These are phyloP conservation scores for Linnaemya vulpina DNA, from an alignment of 2,888 invertebrate species.

Conservation along the genomic window DNA sequence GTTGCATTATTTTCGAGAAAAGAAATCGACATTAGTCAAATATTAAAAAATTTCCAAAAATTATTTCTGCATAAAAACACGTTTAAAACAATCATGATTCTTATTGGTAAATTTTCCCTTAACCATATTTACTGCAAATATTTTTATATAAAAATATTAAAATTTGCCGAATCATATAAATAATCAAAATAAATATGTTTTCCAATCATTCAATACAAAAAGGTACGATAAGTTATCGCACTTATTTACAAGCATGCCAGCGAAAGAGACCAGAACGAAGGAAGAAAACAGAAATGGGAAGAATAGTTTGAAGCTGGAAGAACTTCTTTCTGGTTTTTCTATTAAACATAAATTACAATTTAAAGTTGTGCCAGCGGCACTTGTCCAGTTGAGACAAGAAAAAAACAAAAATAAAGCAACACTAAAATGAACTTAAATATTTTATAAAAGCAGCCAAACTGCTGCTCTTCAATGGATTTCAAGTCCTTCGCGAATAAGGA, in stretches of 20 bases:
- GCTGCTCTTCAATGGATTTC: too few relatives aligned
- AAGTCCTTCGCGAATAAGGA: too few relatives aligned
- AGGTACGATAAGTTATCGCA: background rate
- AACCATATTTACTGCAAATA: background rate
- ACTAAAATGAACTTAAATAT: background rate
- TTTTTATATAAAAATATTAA: conserved; percentile 42
- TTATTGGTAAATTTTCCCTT: background rate
- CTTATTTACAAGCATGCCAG: conserved; percentile 61
- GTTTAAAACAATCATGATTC: background rate
- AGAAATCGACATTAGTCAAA: too few relatives aligned
- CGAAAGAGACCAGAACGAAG: conserved; percentile 1
- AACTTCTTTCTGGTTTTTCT: conserved; percentile 32
- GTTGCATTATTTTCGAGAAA: too few relatives aligned
- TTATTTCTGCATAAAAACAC: too few relatives aligned
- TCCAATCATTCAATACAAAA: conserved; percentile 40
- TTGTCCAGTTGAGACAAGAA: conserved; percentile 53
- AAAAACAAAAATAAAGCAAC: conserved; percentile 24
- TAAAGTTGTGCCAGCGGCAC: conserved; percentile 64
- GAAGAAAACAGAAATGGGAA: conserved; percentile 1
- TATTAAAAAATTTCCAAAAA: too few relatives aligned
- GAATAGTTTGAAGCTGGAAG: conserved; percentile 55
- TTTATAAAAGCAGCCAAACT: too few relatives aligned
- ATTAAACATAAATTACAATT: conserved; percentile 70
- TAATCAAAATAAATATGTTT: background rate
- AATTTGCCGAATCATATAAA: conserved; percentile 46